Conservation (phyloP, 2,797 vertebrate species). For the Steatocranus sp. region DNA sequence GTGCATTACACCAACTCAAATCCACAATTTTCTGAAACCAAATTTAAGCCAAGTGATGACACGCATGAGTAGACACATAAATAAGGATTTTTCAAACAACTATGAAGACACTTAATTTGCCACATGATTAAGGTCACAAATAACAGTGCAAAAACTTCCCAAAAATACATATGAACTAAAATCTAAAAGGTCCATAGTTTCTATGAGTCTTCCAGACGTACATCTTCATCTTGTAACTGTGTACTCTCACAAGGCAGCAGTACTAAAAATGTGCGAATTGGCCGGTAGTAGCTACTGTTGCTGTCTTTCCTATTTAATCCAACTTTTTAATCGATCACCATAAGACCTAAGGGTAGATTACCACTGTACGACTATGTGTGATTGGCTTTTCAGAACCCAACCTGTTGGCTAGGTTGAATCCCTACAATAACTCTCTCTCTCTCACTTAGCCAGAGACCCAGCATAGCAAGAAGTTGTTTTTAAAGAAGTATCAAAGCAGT, state of each 20-base stretch:
- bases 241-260: not conserved
- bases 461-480: not conserved
- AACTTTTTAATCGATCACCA: not conserved
- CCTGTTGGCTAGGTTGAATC: not conserved
- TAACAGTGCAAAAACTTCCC: not conserved
- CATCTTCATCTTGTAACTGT: not conserved
- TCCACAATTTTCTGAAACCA: not conserved
- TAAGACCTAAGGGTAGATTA: not conserved
- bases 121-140: not conserved
- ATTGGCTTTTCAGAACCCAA: not conserved
- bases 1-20: conserved; percentile 5
- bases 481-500: not conserved
- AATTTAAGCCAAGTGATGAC: not conserved
- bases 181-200: not conserved
- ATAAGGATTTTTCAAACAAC: not conserved
- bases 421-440: not conserved
- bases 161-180: not conserved
- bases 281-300: not conserved
- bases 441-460: not conserved
- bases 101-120: too few species aligned
- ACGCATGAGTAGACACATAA: not conserved
- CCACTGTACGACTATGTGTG: not conserved
- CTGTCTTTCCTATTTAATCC: not conserved
- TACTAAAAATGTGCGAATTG: not conserved
- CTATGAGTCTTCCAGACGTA: not conserved